Evolutionary conservation across 2,113 vertebrate species (phyloP).

Genomic region (Peucedramus taeniatus): DNA sequence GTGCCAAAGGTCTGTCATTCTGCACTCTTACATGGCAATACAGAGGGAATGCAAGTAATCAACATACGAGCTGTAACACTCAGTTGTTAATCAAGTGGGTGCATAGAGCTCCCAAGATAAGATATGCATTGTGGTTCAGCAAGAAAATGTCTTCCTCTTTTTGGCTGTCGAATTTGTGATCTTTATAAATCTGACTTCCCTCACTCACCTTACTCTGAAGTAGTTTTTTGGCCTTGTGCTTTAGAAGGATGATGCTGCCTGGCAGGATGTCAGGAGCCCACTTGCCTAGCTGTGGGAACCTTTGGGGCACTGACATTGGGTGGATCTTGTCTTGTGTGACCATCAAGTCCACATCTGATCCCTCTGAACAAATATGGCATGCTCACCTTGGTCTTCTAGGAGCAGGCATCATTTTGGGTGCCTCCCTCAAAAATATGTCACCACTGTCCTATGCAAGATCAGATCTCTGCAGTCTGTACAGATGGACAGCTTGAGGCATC

Average conservation of each 20-base stretch:
- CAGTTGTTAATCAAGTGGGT: neutral
- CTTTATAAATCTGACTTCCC: neutral
- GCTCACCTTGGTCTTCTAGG: neutral
- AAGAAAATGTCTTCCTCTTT: neutral
- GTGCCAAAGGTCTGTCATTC: neutral
- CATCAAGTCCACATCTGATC: neutral
- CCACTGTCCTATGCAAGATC: neutral
- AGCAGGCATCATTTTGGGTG: fast-evolving
- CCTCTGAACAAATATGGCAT: fast-evolving
- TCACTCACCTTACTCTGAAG: neutral
- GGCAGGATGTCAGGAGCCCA: neutral
- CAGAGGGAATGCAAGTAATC: neutral
- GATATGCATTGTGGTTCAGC: fast-evolving
- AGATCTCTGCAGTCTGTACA: neutral
- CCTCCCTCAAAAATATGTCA: neutral
- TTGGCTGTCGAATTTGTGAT: neutral
- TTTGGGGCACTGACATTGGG: neutral
- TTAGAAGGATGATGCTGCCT: neutral
- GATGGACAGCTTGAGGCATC: neutral
- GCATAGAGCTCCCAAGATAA: neutral
- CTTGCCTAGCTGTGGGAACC: neutral
- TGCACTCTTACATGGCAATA: neutral
- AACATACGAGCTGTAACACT: neutral
- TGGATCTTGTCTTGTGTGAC: neutral
- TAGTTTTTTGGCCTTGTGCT: neutral